A percentile compares a stretch with the other conserved stretches of the same genome.
Evolutionary conservation across 1,140 invertebrate genomes (phyloP).

Genomic region (Venturia canescens): DNA sequence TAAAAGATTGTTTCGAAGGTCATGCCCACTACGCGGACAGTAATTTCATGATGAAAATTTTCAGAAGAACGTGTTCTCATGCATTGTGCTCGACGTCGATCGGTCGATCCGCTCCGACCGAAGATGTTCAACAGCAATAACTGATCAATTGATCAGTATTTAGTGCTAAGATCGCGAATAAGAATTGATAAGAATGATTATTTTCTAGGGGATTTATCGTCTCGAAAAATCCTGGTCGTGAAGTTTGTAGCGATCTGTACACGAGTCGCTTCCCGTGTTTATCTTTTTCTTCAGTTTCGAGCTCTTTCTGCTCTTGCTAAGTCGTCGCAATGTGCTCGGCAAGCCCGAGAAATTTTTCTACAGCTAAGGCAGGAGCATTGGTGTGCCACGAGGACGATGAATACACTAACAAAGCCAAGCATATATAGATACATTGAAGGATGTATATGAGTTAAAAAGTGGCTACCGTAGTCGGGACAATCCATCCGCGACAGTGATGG

Average conservation of each 20-base stretch:
- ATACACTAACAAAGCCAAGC: background rate
- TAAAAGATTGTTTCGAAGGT: background rate
- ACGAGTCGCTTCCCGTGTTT: slow-evolving; percentile 42
- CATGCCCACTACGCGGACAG: too few relatives aligned
- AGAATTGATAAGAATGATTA: too few relatives aligned
- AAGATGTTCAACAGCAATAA: too few relatives aligned
- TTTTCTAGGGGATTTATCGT: too few relatives aligned
- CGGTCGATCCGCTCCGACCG: too few relatives aligned
- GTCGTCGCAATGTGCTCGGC: background rate
- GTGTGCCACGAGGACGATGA: background rate
- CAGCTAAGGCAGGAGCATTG: slow-evolving; percentile 18
- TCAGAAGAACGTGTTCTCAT: background rate
- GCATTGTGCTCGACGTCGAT: too few relatives aligned
- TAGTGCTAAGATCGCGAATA: too few relatives aligned
- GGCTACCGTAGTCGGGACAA: slow-evolving; percentile 53
- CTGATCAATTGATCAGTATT: too few relatives aligned
- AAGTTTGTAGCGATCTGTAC: background rate
- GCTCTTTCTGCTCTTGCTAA: slow-evolving; percentile 43
- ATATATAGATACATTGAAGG: background rate
- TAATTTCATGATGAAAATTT: too few relatives aligned
- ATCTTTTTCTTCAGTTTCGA: slow-evolving; percentile 41
- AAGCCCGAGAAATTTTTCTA: slow-evolving; percentile 62
- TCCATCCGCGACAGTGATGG: slow-evolving; percentile 68
- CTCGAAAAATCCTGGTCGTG: too few relatives aligned
- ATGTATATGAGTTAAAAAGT: background rate